Base-by-base conservation (phyloP, 1,140 invertebrate genomes). In the Caerostris extrusa region DNA sequence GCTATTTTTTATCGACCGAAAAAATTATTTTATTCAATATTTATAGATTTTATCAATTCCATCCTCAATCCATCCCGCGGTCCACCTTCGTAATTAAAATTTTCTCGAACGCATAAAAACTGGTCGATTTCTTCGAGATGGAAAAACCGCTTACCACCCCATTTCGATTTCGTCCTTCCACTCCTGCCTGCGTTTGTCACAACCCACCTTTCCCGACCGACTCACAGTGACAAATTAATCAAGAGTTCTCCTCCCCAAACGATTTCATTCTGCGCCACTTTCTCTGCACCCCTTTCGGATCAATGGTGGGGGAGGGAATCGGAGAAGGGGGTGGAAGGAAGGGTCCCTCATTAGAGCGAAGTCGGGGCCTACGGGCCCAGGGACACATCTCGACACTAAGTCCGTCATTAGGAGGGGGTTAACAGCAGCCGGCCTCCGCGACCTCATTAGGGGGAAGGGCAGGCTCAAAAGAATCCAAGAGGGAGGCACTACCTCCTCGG, bases 371-470 rank as follows among this genome's bases (percentile, higher is more conserved):
- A 50, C 71, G 90, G n/a, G 69, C 69, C 56, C 19, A 10, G 57
- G 58, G 77, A 81, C 69, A 55, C 71, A 82, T 81, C 90, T 92
- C 90, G 77, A 92, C 58, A 67, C 90, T 92, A 92, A 85, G 77
- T 67, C 90, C 81, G 58, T 92, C 77, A 85, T 92, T 85, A 85
- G 90, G 81, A 92, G 81, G 90, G 90, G 90, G 90, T 55, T 92
- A 92, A 92, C 90, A 85, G 60, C 90, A 83, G 85, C 90, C 60
- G 6, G 12, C 60, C 19, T 57, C 34, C 77, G 19, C 14, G 17
- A 55, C 77, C 90, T 92, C 90, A 92, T 92, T 92, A 92, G 82
- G 56, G 56, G 67, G 67, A 53, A 90, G n/a, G 67, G 17, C 10
- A 53, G 50, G 71, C 71, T 77, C 71, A 77, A 77, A 77, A 34